Evolutionary conservation across 2,113 vertebrate species (phyloP).

Genomic region (Crocuta crocuta): DNA sequence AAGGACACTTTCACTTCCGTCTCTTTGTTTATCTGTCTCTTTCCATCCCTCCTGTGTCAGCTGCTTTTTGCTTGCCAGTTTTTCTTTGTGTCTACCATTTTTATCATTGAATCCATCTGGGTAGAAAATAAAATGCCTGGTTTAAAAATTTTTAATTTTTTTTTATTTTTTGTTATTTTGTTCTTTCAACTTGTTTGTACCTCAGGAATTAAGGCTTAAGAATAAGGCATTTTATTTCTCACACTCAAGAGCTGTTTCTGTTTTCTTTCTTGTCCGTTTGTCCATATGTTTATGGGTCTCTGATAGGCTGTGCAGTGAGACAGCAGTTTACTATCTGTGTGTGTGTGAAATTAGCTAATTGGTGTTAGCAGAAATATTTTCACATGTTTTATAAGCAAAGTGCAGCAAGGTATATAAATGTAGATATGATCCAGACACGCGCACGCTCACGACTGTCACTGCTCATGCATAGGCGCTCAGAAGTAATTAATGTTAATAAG

Average conservation of each 20-base stretch:
- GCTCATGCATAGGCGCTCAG: constrained; percentile 92
- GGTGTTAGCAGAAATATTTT: constrained; percentile 93
- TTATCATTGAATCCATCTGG: constrained; percentile 86
- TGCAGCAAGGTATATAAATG: constrained; percentile 92
- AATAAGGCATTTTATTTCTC: constrained; percentile 83
- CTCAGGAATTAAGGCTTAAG: constrained; percentile 73
- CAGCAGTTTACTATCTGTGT: constrained; percentile 88
- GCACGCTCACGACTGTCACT: constrained; percentile 86
- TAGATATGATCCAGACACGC: constrained; percentile 90
- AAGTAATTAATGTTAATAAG: constrained; percentile 95
- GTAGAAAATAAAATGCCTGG: constrained; percentile 84
- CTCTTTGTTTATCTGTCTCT: constrained; percentile 83
- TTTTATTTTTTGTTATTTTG: constrained; percentile 68
- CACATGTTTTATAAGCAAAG: constrained; percentile 93
- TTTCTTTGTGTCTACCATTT: constrained; percentile 88
- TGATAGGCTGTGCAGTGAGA: constrained; percentile 87
- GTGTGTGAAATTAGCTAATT: constrained; percentile 92
- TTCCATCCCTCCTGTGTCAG: constrained; percentile 78
- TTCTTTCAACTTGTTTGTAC: constrained; percentile 80
- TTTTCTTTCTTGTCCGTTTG: constrained; percentile 85
- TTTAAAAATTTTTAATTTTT: constrained; percentile 76
- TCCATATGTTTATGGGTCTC: constrained; percentile 88
- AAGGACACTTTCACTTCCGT: constrained; percentile 79
- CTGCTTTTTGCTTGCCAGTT: constrained; percentile 86
- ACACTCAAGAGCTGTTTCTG: constrained; percentile 81